Conservation (phyloP, 2,113 vertebrate genomes). For the Eupsittula cactorum region DNA sequence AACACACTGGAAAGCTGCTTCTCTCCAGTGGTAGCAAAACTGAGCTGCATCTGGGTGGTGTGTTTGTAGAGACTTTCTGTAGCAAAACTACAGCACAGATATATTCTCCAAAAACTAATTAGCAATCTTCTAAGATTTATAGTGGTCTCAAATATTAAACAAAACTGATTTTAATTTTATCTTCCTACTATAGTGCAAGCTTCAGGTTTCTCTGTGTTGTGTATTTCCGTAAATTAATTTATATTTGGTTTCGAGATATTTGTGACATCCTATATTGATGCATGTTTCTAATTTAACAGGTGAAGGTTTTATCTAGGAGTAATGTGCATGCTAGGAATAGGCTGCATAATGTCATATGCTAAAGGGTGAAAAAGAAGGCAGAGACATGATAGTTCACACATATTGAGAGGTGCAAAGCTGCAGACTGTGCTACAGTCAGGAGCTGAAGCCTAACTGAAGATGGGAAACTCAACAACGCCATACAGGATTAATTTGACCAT, state of each 20-base stretch:
- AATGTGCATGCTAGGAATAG: neutral
- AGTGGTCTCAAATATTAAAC: neutral
- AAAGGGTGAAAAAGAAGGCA: neutral
- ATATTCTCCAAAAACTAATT: neutral
- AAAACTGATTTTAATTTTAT: neutral
- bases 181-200: neutral
- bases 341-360: neutral
- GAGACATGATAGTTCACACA: neutral
- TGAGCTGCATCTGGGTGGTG: fast-evolving
- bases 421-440: neutral
- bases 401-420: neutral
- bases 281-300: neutral
- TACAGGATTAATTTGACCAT: neutral
- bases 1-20: neutral
- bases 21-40: neutral
- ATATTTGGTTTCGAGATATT: neutral
- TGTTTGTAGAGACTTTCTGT: neutral
- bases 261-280: neutral
- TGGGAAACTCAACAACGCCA: neutral
- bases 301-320: neutral
- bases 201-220: neutral
- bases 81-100: neutral
- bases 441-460: neutral
- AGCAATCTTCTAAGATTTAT: neutral
- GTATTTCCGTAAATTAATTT: neutral